Conservation (phyloP, 1,140 invertebrate species). For the Ditylenchus dipsaci region DNA sequence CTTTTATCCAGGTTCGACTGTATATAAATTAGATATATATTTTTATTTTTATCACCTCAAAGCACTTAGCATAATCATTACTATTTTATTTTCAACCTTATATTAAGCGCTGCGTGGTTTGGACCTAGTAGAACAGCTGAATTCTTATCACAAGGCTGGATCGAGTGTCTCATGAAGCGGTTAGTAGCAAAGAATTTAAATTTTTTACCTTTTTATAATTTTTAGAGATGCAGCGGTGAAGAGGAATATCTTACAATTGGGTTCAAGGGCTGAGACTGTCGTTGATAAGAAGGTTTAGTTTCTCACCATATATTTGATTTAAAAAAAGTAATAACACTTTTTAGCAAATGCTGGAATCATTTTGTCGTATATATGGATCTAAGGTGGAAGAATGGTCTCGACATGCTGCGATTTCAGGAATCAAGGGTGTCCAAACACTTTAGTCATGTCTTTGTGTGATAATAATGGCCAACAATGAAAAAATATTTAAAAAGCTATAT, state of each 20-base stretch:
- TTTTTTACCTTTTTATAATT: no score
- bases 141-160: conserved; percentile 3
- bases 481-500: no score
- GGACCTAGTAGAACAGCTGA: not conserved
- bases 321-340: not conserved
- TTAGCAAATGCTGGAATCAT: conserved; percentile 12
- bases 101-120: not conserved
- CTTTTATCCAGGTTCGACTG: no score
- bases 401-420: not conserved
- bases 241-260: not conserved
- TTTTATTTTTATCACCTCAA: no score
- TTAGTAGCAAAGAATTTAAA: no score
- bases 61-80: not conserved
- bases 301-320: not conserved
- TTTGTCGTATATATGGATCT: conserved; percentile 11
- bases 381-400: not conserved
- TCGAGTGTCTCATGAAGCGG: not conserved
- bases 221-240: not conserved
- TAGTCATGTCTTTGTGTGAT: no score
- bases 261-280: not conserved
- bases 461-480: no score
- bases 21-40: no score
- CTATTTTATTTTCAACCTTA: not conserved
- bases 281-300: conserved; percentile 1
- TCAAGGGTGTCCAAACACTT: not conserved